Evolutionary conservation across 2,797 vertebrate genomes (phyloP).

Genomic region (Lepus oiostolus): DNA sequence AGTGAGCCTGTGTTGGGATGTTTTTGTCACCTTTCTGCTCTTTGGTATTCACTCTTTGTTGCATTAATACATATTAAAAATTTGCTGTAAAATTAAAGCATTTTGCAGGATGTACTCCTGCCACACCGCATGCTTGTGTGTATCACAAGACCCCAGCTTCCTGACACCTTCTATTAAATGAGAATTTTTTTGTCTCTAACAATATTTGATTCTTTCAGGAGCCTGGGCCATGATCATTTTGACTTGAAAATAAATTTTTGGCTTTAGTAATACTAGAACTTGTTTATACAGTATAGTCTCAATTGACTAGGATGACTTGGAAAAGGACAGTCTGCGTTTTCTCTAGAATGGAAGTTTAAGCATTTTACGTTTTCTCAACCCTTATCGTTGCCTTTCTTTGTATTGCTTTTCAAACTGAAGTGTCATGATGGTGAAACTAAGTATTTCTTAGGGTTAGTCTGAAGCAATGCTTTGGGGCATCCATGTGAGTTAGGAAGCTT

Average conservation of each 20-base stretch:
- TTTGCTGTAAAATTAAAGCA: conserved; percentile 31
- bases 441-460: conserved; percentile 19
- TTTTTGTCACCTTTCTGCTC: conserved; percentile 8
- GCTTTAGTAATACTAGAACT: not conserved
- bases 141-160: conserved; percentile 55
- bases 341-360: conserved; percentile 32
- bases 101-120: conserved; percentile 27
- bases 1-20: not conserved
- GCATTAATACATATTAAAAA: conserved; percentile 44
- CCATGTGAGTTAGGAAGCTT: not conserved
- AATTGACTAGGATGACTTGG: conserved; percentile 48
- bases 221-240: not conserved
- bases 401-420: conserved; percentile 54
- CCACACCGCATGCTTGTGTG: not conserved
- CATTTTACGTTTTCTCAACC: not conserved
- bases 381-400: not conserved
- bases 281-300: conserved; percentile 33
- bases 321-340: conserved; percentile 63
- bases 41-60: conserved; percentile 42
- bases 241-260: not conserved
- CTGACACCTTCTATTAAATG: conserved; percentile 23
- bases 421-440: conserved; percentile 9
- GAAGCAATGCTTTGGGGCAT: not conserved
- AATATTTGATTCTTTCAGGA: conserved; percentile 61
- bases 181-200: conserved; percentile 45